Conservation (phyloP, 2,888 invertebrate genomes). For the Eustalomyia histrio region DNA sequence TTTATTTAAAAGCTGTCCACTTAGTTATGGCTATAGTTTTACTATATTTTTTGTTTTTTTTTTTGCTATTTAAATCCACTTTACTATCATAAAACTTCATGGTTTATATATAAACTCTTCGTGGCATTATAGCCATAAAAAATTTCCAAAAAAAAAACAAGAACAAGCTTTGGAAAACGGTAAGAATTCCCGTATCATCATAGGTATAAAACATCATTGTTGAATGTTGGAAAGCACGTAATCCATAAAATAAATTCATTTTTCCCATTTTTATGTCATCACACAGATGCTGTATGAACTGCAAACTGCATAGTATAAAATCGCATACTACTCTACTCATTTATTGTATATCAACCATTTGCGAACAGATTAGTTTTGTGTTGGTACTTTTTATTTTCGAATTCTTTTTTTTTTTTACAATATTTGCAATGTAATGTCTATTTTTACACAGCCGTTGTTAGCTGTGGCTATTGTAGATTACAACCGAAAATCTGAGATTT, state of each 20-base stretch:
- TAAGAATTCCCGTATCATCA: slow-evolving; percentile 9
- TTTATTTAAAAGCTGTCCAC: slow-evolving; percentile 19
- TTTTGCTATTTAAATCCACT: slow-evolving; percentile 24
- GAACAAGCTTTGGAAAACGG: not conserved
- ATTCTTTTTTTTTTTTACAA: too few relatives aligned
- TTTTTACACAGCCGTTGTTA: slow-evolving; percentile 7
- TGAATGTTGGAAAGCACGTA: slow-evolving; percentile 57
- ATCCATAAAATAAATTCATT: slow-evolving; percentile 62
- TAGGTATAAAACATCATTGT: slow-evolving; percentile 55
- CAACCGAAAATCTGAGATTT: slow-evolving; percentile 52
- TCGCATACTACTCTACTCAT: not conserved
- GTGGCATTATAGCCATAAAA: slow-evolving; percentile 21
- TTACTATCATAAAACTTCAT: slow-evolving; percentile 20
- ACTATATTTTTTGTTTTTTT: slow-evolving; percentile 11
- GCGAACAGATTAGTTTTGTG: slow-evolving; percentile 34
- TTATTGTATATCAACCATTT: slow-evolving; percentile 15
- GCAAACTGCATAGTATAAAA: slow-evolving; percentile 48
- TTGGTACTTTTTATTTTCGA: not conserved
- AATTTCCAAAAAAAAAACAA: not conserved
- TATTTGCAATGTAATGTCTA: slow-evolving; percentile 19
- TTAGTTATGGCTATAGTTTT: slow-evolving; percentile 29
- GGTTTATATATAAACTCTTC: slow-evolving; percentile 30
- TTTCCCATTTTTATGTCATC: slow-evolving; percentile 58
- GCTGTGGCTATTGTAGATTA: slow-evolving; percentile 40
- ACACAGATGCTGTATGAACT: slow-evolving; percentile 60